Percentiles rank a stretch among this genome's conserved stretches.
phyloP scores from a whole-genome alignment of 2,113 vertebrate genomes.

The Caretta caretta region DNA sequence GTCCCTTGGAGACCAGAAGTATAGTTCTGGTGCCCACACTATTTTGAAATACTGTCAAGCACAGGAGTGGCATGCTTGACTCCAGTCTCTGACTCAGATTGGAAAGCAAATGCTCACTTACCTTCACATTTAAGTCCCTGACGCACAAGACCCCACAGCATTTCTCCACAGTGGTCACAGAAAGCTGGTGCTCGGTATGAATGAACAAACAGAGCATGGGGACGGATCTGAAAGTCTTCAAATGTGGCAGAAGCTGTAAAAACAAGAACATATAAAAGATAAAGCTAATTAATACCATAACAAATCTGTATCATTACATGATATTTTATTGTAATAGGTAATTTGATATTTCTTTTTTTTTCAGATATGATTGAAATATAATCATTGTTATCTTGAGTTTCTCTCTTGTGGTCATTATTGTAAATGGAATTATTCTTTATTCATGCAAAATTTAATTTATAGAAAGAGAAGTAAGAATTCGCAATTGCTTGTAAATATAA shows the following conservation, averaged over 20 bases:
- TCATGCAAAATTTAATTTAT: not conserved
- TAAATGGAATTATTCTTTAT: not conserved
- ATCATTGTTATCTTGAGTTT: not conserved
- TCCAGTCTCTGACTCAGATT: not conserved
- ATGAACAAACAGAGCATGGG: slow-evolving; percentile 95
- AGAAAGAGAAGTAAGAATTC: not conserved
- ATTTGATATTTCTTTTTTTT: not conserved
- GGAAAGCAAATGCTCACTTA: slow-evolving; percentile 54
- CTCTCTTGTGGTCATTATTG: not conserved
- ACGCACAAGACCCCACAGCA: slow-evolving; percentile 96
- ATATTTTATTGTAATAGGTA: not conserved
- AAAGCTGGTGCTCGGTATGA: slow-evolving; percentile 96
- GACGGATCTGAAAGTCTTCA: slow-evolving; percentile 98
- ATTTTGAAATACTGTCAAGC: not conserved
- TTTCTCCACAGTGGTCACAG: slow-evolving; percentile 98
- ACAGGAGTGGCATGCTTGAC: fast-evolving
- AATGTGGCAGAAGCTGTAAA: slow-evolving; percentile 92
- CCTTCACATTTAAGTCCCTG: slow-evolving; percentile 99
- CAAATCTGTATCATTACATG: not conserved
- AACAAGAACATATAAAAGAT: slow-evolving; percentile 6
- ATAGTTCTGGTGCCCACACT: not conserved
- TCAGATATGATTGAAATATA: not conserved
- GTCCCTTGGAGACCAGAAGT: not conserved
- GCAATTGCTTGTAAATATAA: not conserved
- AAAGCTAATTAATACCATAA: not conserved